Conservation (phyloP, 1,140 invertebrate species). For the Neotoxoptera formosana region DNA sequence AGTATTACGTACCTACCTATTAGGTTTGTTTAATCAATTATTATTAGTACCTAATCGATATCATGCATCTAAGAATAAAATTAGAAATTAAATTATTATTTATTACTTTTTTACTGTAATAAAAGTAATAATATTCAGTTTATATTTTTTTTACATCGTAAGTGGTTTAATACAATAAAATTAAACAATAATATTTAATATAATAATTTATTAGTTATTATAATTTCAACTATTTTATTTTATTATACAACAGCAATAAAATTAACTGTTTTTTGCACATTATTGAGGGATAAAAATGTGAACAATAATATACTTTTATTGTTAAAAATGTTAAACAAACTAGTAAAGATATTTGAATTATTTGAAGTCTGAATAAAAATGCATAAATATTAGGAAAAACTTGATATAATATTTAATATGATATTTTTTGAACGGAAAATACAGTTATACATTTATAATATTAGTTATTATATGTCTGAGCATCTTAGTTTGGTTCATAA, state of each 20-base stretch:
- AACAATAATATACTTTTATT: not conserved
- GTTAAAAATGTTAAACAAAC: not conserved
- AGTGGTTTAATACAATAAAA: not conserved
- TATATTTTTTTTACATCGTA: not conserved
- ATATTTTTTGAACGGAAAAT: not conserved
- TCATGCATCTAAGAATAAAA: not conserved
- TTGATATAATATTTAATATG: not conserved
- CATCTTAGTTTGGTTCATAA: not conserved
- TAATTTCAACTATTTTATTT: not conserved
- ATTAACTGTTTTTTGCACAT: not conserved
- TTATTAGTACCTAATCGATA: not conserved
- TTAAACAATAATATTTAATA: not conserved
- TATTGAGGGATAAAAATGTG: not conserved
- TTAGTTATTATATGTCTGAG: not conserved
- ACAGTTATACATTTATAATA: not conserved
- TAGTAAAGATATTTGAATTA: not conserved
- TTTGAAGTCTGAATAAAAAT: not conserved
- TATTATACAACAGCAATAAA: not conserved
- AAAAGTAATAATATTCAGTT: not conserved
- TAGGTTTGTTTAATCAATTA: not conserved
- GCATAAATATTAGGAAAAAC: not conserved
- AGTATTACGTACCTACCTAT: not conserved
- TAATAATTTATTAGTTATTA: not conserved
- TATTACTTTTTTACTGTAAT: not conserved
- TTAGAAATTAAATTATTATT: not conserved